Evolutionary conservation across 2,888 invertebrate genomes (phyloP), one percentile per base, ranked within the genome.

Genomic region (Troides aeacus): DNA sequence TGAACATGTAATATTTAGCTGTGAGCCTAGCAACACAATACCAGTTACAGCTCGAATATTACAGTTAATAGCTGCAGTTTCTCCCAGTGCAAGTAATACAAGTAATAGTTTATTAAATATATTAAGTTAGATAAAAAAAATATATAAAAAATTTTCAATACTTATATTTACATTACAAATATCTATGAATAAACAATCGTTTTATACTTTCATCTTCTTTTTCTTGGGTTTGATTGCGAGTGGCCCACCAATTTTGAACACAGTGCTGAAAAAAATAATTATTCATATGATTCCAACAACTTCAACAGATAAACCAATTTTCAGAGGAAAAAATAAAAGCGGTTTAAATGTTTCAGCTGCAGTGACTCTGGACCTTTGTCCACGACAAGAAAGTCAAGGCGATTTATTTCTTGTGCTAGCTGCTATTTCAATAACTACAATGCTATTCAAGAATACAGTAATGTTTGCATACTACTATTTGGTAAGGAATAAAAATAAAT

Each of bases 161-260:
- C 17, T 36, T 18, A 62, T 57, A 67, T 64, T 67, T 64, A 64
- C 68, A 70, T 62, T n/a, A 42, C 36, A 59, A 30, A 65, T 56
- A 68, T 53, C 57, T 53, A 17, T 17, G 15, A 24, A n/a, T 18
- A 56, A 62, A 21, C 42, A 58, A 39, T 53, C 15, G 8, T 50
- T 64, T 39, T 39, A 64, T 6, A 64, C 18, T 57, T 64, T 64
- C 70, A 94, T 92, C 85, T 97, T 97, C 86, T 96, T 97, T 89
- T 97, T 98, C 84, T 97, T 97, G 61, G 95, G 93, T 83, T 97
- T 96, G 42, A 94, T 93, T 15, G 96, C 95, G 24, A 97, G 89
- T 2, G 97, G 96, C 1, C 96, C 96, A n/a, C 96, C 96, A 74
- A 96, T 96, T 90, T 97, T 98, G 90, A 98, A 98, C 17, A 98